Conservation (phyloP, 2,113 vertebrate species). For the Micronycteris hirsuta region DNA sequence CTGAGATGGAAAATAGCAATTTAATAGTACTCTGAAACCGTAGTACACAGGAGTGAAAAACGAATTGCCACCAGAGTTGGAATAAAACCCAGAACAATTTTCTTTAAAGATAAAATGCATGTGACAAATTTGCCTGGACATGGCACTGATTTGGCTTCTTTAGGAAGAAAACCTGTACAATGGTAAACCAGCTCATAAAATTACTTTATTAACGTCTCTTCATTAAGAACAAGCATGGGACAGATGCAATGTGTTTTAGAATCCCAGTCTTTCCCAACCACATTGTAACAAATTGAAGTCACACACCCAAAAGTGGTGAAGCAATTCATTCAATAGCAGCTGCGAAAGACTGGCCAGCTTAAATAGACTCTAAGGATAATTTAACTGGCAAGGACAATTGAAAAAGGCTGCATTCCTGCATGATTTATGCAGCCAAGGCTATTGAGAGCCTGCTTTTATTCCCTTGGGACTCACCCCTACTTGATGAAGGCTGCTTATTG, state of each 20-base stretch:
- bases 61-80: background rate
- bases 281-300: slow-evolving; percentile 47
- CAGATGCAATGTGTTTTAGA: slow-evolving; percentile 39
- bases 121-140: background rate
- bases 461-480: background rate
- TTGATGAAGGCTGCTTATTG: background rate
- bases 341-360: slow-evolving; percentile 12
- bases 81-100: slow-evolving; percentile 29
- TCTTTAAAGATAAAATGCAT: background rate
- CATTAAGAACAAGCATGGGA: background rate
- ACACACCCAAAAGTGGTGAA: slow-evolving; percentile 22
- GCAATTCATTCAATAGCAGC: slow-evolving; percentile 47
- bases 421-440: background rate
- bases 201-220: background rate
- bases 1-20: slow-evolving; percentile 4
- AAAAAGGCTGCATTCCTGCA: background rate
- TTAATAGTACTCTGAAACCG: background rate
- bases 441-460: background rate
- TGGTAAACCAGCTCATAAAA: slow-evolving; percentile 24
- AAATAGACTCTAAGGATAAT: slow-evolving; percentile 23
- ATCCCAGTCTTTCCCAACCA: slow-evolving; percentile 11
- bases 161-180: background rate
- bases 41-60: background rate
- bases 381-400: background rate
- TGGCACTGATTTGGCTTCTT: slow-evolving; percentile 24